phyloP scores from a whole-genome alignment of 2,888 invertebrate species.

The Mythimna loreyi region DNA sequence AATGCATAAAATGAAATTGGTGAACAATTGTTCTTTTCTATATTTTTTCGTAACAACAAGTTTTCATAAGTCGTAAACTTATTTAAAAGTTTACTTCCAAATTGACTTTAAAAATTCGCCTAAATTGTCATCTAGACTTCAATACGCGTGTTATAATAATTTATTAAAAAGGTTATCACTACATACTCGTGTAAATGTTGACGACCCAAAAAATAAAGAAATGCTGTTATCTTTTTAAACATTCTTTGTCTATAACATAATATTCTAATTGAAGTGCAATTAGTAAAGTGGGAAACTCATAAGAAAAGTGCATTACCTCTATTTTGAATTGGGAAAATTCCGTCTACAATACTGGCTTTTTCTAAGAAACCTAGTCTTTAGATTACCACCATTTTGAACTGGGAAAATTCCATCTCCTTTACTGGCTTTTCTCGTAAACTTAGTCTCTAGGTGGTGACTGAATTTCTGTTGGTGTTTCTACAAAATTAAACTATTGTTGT shows the following conservation, averaged over 20 bases:
- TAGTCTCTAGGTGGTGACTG: neutral
- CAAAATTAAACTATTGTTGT: neutral
- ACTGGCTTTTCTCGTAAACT: neutral
- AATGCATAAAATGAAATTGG: no score
- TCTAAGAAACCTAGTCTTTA: neutral
- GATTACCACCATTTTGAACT: neutral
- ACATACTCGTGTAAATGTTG: neutral
- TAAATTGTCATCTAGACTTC: neutral
- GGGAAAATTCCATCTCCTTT: neutral
- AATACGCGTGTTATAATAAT: neutral
- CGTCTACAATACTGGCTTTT: neutral
- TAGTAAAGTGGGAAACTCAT: neutral
- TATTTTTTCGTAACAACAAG: no score
- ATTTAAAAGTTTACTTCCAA: no score
- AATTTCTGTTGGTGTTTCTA: neutral
- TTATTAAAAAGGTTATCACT: constrained; percentile 21
- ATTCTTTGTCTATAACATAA: neutral
- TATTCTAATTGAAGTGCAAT: neutral
- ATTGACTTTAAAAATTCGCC: no score
- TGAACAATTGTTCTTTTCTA: no score
- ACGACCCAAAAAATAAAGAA: constrained; percentile 8
- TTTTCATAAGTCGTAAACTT: no score
- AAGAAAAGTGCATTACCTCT: no score
- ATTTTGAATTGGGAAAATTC: neutral
- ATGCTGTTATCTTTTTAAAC: neutral